Percentiles rank a stretch among this genome's conserved stretches.
Conservation (phyloP, 2,797 vertebrate genomes). For the Diplodus sargus region DNA sequence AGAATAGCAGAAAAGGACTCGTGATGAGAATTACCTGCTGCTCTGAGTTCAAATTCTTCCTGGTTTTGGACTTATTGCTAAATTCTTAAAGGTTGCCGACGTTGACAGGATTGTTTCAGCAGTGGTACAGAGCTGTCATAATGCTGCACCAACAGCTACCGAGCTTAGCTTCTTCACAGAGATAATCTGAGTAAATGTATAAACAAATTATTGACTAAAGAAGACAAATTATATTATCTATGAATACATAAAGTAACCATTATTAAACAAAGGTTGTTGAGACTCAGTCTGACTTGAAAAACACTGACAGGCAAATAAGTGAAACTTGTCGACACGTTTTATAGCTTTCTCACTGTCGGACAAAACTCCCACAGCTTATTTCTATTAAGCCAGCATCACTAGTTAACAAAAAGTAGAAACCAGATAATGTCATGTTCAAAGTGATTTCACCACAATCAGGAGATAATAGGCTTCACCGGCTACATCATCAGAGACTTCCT, state of each 20-base stretch:
- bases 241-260: neutral
- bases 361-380: neutral
- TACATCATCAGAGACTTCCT: neutral
- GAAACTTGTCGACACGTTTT: neutral
- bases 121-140: neutral
- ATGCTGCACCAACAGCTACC: neutral
- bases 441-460: neutral
- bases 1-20: neutral
- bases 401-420: neutral
- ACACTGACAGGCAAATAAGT: neutral
- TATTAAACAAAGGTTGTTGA: neutral
- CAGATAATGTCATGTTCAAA: neutral
- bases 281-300: neutral
- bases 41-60: slow-evolving; percentile 6
- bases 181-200: neutral
- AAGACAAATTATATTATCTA: neutral
- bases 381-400: neutral
- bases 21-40: neutral
- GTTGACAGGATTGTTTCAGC: no score
- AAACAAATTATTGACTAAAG: neutral
- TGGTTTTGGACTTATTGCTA: neutral
- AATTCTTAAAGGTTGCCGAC: neutral
- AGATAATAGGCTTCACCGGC: neutral
- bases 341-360: neutral
- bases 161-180: no score